These are phyloP conservation scores for Lontra canadensis DNA, from an alignment of 2,113 vertebrate genomes.

Conservation along the genomic window DNA sequence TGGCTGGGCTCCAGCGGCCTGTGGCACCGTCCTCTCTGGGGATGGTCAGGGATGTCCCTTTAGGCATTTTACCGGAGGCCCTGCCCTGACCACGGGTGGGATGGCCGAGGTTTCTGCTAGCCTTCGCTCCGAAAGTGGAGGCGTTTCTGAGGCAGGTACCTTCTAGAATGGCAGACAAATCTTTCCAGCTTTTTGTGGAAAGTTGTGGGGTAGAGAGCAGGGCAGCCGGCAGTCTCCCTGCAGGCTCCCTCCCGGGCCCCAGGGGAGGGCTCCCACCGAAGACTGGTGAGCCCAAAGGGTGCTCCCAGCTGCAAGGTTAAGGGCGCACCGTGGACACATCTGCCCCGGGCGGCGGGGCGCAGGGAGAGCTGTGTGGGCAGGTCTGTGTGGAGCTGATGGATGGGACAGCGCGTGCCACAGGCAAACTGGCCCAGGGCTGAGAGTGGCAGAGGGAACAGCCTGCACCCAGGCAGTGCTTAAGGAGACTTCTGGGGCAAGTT, in stretches of 20 bases:
- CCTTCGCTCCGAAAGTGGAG: background rate
- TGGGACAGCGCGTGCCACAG: rapidly evolving
- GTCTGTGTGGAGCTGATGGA: background rate
- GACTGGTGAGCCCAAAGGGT: background rate
- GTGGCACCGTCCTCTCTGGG: background rate
- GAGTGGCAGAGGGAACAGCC: background rate
- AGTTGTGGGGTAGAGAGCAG: background rate
- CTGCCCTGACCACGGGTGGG: background rate
- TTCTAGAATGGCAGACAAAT: background rate
- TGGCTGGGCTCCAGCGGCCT: background rate
- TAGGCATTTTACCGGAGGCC: background rate
- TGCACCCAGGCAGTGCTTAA: background rate
- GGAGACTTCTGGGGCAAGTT: background rate
- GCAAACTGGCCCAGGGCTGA: background rate
- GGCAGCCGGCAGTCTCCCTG: background rate
- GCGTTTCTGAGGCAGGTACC: background rate
- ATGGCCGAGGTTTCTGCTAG: background rate
- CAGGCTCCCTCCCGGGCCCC: background rate
- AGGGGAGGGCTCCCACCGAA: rapidly evolving
- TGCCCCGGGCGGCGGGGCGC: too few species aligned
- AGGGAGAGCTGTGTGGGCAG: background rate
- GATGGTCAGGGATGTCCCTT: too few species aligned
- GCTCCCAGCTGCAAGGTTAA: background rate
- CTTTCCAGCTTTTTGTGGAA: background rate
- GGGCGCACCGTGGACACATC: rapidly evolving